A percentile compares a stretch with the other conserved stretches of the same genome.
Evolutionary conservation across 2,797 vertebrate genomes (phyloP).

Genomic region (Xiphorhynchus erythropygius): DNA sequence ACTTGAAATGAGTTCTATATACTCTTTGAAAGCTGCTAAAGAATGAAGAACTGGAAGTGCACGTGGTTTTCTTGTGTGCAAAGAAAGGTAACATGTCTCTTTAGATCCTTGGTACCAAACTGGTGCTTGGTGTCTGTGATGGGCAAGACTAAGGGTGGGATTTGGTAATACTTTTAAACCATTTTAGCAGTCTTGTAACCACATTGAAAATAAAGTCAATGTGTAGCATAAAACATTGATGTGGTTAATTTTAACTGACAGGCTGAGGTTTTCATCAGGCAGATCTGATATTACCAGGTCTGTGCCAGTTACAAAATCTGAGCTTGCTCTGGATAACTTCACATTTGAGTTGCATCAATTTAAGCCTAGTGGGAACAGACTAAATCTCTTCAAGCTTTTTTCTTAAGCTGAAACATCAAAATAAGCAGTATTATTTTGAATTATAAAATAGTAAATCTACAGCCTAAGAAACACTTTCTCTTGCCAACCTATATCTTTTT

Average conservation of each 20-base stretch:
- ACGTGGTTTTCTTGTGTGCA: neutral
- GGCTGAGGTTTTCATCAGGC: neutral
- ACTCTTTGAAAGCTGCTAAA: neutral
- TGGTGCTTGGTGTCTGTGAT: neutral
- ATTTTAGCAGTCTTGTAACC: neutral
- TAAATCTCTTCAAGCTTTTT: neutral
- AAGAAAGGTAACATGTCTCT: neutral
- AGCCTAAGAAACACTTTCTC: neutral
- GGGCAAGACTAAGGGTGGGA: neutral
- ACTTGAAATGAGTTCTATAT: neutral
- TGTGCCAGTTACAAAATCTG: neutral
- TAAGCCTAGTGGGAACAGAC: neutral
- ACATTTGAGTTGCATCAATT: neutral
- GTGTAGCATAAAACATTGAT: neutral
- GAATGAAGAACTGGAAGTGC: neutral
- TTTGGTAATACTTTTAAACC: neutral
- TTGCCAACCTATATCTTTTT: neutral
- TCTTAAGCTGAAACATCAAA: neutral
- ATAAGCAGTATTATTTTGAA: neutral
- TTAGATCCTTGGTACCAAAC: neutral
- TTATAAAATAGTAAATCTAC: neutral
- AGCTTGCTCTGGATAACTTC: neutral
- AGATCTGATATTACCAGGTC: neutral
- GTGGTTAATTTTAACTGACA: neutral
- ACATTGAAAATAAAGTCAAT: neutral